Conservation (phyloP, 2,113 vertebrate genomes). For the Pomatostomus ruficeps region DNA sequence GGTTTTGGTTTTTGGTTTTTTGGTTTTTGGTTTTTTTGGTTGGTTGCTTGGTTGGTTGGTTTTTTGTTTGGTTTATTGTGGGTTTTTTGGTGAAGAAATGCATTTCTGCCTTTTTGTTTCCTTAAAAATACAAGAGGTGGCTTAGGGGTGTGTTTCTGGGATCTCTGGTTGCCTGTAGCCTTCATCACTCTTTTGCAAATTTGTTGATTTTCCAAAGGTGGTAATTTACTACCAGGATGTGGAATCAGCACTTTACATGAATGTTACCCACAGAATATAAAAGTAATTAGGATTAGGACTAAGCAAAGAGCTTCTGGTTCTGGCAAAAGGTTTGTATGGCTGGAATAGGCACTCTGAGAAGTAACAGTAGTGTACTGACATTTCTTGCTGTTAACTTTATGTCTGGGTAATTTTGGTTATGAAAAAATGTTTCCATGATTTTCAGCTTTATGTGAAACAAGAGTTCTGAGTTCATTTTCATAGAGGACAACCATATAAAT, state of each 20-base stretch:
- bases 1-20: too few relatives aligned
- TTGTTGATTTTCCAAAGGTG: neutral
- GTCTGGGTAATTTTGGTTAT: neutral
- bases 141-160: neutral
- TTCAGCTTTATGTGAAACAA: neutral
- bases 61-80: too few relatives aligned
- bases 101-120: neutral
- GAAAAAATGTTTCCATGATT: neutral
- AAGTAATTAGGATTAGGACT: neutral
- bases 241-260: neutral
- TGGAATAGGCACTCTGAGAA: neutral
- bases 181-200: neutral
- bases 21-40: too few relatives aligned
- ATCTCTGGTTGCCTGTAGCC: neutral
- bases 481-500: neutral
- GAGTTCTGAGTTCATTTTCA: neutral
- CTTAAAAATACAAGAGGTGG: neutral
- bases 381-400: neutral
- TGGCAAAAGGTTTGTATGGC: neutral
- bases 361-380: neutral
- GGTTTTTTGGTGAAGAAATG: neutral
- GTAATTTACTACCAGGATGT: neutral
- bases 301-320: neutral
- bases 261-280: neutral
- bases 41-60: too few relatives aligned